Evolutionary conservation across 1,140 invertebrate species (phyloP).

Genomic region (Bombus pyrosoma): DNA sequence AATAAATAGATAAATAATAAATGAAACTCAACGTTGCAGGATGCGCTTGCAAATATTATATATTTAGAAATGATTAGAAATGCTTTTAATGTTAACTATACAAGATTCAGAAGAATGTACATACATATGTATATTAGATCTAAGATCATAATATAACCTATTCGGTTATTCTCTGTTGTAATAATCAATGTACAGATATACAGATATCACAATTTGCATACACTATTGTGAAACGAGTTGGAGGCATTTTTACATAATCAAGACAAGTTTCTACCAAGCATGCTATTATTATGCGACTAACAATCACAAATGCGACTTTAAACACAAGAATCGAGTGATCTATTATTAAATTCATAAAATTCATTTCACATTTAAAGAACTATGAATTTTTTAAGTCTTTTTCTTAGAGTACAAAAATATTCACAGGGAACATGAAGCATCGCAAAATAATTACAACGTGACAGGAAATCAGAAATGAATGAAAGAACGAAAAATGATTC

Average conservation of each 20-base stretch:
- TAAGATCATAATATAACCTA: slow-evolving; percentile 13
- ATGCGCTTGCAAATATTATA: not conserved
- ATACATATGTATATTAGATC: not conserved
- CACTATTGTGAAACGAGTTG: slow-evolving; percentile 23
- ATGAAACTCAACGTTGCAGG: not conserved
- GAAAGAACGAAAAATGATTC: not conserved
- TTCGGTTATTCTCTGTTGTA: slow-evolving; percentile 15
- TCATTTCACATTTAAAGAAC: not conserved
- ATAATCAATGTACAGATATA: slow-evolving; percentile 1
- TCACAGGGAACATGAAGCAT: not conserved
- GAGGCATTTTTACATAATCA: slow-evolving; percentile 30
- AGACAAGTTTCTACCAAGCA: slow-evolving; percentile 2
- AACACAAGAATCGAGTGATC: not conserved
- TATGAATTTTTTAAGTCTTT: not conserved
- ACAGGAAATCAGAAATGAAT: not conserved
- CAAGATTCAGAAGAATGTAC: not conserved
- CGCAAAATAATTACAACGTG: no score
- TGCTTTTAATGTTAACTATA: not conserved
- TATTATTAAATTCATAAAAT: not conserved
- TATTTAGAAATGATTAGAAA: not conserved
- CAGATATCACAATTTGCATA: slow-evolving; percentile 16
- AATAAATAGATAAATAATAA: not conserved
- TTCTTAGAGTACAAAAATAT: not conserved
- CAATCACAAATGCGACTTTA: not conserved
- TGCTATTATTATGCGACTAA: not conserved